phyloP scores from a whole-genome alignment of 2,113 vertebrate species.

The Chrysemys picta region DNA sequence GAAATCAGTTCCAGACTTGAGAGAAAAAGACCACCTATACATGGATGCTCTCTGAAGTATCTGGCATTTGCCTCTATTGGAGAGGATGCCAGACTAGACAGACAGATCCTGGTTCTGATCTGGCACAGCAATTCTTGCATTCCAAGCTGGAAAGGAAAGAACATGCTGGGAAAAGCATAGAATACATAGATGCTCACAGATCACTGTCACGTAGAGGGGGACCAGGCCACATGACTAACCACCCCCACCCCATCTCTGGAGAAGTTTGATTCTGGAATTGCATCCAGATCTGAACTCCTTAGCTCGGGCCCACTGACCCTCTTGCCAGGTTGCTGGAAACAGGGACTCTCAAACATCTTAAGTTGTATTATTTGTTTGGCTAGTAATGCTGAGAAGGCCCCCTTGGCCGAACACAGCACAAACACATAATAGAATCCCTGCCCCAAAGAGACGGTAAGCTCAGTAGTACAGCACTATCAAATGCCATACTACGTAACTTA shows the following conservation, averaged over 20 bases:
- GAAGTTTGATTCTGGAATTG: background rate
- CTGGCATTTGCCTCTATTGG: conserved; percentile 53
- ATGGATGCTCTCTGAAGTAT: conserved; percentile 36
- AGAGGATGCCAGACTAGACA: conserved; percentile 66
- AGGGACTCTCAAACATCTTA: background rate
- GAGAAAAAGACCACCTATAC: background rate
- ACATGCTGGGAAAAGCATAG: conserved; percentile 30
- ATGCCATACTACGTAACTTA: background rate
- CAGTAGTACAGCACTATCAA: background rate
- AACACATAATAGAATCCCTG: background rate
- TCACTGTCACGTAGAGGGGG: background rate
- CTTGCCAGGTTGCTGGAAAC: background rate
- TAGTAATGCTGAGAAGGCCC: background rate
- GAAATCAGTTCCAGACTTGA: background rate
- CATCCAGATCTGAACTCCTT: background rate
- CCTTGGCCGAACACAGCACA: background rate
- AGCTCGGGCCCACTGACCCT: background rate
- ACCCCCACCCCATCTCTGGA: background rate
- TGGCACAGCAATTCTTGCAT: conserved; percentile 69
- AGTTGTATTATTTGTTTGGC: background rate
- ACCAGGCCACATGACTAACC: background rate
- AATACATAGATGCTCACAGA: background rate
- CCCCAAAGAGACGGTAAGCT: background rate
- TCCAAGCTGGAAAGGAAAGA: conserved; percentile 61
- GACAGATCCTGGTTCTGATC: conserved; percentile 62